Evolutionary conservation across 1,140 invertebrate species (phyloP), one percentile per base, ranked within the genome.

Genomic region (Brachionus plicatilis): DNA sequence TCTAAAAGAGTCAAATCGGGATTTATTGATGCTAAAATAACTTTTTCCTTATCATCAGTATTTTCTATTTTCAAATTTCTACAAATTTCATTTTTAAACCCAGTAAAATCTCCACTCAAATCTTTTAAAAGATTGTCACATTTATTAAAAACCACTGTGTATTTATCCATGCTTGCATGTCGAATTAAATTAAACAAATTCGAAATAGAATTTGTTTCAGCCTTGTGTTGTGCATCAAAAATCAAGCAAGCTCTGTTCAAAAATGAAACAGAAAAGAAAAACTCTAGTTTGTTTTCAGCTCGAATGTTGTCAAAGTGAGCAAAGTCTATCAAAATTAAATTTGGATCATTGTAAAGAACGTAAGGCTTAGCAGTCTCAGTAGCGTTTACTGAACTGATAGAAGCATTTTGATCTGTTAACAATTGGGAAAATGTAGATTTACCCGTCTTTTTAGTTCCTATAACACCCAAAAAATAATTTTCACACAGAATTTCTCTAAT

Each of bases 401-500:
- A 43, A n/a, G 68, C 3, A 43, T 72, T 24, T 43, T 17, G 33
- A 72, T 43, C 24, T 43, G 68, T 72, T 45, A 72, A 43, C 17
- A 72, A 43, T 17, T 72, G 14, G 17, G 37, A 43, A 43, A 72
- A 72, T 4, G 68, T 72, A 0, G 68, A 72, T 72, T 72, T 72
- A 8, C 68, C 68, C 20, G 33, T 41, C 41, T 72, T 72, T 9
- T 72, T 72, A n/a, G 68, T 72, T 72, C 68, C 68, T 12, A 72
- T 17, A 17, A 72, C 68, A 72, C 68, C 68, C 0, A 72, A 17
- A 72, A 72, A 72, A 72, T 72, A 72, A 43, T 72, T 72, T 72
- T 72, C 0, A 43, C 68, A 72, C 14, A 72, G 37, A 41, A 72
- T 72, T 1, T 72, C 68, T 43, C 68, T 37, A 41, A 72, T 72